Base-by-base conservation (phyloP, 2,888 invertebrate species). In the Ypsolopha scabrella region DNA sequence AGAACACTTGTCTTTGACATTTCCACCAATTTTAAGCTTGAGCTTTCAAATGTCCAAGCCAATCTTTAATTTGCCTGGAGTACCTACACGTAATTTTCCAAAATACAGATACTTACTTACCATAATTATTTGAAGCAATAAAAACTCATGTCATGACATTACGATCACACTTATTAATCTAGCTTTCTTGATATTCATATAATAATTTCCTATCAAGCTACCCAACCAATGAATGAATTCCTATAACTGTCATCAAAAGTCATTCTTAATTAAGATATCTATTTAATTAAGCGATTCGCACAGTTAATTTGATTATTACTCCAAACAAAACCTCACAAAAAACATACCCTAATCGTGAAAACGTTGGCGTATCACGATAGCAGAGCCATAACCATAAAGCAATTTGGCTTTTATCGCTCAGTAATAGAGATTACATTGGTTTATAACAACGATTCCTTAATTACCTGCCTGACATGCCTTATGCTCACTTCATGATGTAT, bases 261-360 rank as follows among this genome's bases (percentile, higher is more conserved):
- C 44, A 38, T 24, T 24, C 24, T 24, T 13, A 38, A 48, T 36
- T 38, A 67, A 64, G 63, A 67, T 74, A 79, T 78, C 80, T 78
- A 80, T 82, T 80, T 79, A 82, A 83, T 83, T 80, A 81, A 82
- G 74, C 68, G 81, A 79, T 80, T 72, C 68, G 72, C 78, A 69
- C 81, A 82, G 81, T 81, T 80, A 80, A 81, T 79, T 80, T 80
- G 82, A 80, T 81, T 80, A 83, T 76, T 69, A 71, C 75, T 70
- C 62, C 63, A 71, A 73, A 72, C 80, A 81, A 82, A 81, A 77
- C 80, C 70, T 14, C 24, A 68, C 77, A 78, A 78, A 71, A 70
- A 73, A 70, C 77, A 73, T 70, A 67, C 68, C 64, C 70, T 72
- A 71, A 64, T 66, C 67, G 67, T 65, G 70, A 67, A 71, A 81